A percentile compares a stretch with the other conserved stretches of the same genome.
Evolutionary conservation across 2,888 invertebrate species (phyloP).

Genomic region (Drosophila quinaria): DNA sequence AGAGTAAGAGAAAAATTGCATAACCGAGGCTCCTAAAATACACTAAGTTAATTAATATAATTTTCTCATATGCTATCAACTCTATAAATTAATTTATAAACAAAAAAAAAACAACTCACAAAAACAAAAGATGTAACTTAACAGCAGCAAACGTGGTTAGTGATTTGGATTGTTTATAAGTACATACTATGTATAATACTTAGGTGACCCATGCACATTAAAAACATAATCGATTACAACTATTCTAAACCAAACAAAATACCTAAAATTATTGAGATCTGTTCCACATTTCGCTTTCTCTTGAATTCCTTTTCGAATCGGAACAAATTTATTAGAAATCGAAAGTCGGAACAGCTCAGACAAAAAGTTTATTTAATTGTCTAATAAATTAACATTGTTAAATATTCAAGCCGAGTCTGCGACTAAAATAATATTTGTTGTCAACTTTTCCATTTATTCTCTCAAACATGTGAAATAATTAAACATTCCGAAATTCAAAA

Average conservation of each 20-base stretch:
- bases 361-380: conserved; percentile 12
- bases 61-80: conserved; percentile 29
- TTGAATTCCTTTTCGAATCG: not conserved
- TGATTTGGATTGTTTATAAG: conserved; percentile 81
- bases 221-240: conserved; percentile 39
- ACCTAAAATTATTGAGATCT: not conserved
- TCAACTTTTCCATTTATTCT: conserved; percentile 46
- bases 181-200: conserved; percentile 49
- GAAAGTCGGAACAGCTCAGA: not conserved
- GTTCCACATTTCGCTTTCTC: not conserved
- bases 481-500: conserved; percentile 2
- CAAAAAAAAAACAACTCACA: conserved; percentile 21
- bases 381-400: conserved; percentile 21
- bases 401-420: conserved; percentile 40
- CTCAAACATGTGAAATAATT: conserved; percentile 7
- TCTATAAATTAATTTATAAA: conserved; percentile 18
- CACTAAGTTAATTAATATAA: conserved; percentile 26
- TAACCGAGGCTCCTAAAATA: conserved; percentile 15
- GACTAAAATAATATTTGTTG: conserved; percentile 33
- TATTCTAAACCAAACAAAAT: conserved; percentile 34
- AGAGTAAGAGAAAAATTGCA: conserved; percentile 5
- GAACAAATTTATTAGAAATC: not conserved
- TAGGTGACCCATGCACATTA: conserved; percentile 38
- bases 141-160: conserved; percentile 83
- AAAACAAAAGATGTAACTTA: conserved; percentile 53